These are phyloP conservation scores for Scaptodrosophila latifasciaeformis DNA, from an alignment of 2,888 invertebrate genomes.

Conservation along the genomic window DNA sequence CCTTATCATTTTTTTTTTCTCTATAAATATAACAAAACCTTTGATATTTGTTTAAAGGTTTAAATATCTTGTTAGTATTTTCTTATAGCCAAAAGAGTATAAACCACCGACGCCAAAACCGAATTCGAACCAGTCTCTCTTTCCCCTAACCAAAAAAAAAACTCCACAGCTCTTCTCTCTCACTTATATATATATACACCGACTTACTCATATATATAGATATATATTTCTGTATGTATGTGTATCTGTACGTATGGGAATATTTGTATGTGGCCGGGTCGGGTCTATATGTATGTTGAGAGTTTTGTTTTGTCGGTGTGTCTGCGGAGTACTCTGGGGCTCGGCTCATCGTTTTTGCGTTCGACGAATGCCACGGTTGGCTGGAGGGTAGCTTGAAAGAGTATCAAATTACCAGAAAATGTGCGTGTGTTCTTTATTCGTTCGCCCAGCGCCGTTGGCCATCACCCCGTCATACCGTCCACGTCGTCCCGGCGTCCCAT, in stretches of 20 bases:
- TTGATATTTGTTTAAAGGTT: no score
- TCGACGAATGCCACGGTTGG: slow-evolving; percentile 73
- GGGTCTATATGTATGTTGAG: slow-evolving; percentile 3
- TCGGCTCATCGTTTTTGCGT: slow-evolving; percentile 56
- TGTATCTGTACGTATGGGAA: background rate
- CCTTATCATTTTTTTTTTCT: background rate
- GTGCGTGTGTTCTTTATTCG: slow-evolving; percentile 71
- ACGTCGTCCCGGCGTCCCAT: slow-evolving; percentile 2
- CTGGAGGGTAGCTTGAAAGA: slow-evolving; percentile 72
- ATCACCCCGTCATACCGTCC: slow-evolving; percentile 9
- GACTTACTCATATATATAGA: no score
- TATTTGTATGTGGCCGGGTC: slow-evolving; percentile 12
- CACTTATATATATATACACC: no score
- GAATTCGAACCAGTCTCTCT: no score
- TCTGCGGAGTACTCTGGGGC: slow-evolving; percentile 27
- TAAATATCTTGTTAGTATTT: no score
- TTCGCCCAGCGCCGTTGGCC: slow-evolving; percentile 44
- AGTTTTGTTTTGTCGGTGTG: slow-evolving; percentile 27
- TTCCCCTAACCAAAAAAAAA: no score
- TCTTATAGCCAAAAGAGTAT: no score
- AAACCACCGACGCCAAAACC: no score
- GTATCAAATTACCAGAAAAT: slow-evolving; percentile 70
- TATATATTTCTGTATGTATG: slow-evolving; percentile 30
- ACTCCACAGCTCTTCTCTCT: no score
- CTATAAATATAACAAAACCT: no score